Base-by-base conservation (phyloP, 1,140 invertebrate species). In the Tetranychus cinnabarinus region DNA sequence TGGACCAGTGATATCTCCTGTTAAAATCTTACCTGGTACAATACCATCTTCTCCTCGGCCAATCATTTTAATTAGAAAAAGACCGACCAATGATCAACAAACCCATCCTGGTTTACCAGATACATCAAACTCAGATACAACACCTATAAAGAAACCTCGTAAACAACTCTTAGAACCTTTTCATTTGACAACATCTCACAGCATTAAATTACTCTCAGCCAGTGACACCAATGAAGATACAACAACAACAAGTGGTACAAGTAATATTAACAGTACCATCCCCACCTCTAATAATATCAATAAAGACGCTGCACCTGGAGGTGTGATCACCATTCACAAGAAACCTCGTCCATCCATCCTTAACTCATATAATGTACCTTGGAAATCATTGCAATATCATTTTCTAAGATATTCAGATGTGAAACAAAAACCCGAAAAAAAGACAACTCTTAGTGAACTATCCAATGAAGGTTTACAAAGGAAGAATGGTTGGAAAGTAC, bases 401-500 rank as follows among this genome's bases (percentile, higher is more conserved):
- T 97, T 92, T 72, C 75, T 82, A 64, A 77, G 87, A 58, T 85
- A 90, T 62, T 79, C 80, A 15, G 91, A 96, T 72, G 86, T 96
- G 2, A 83, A 83, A 70, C 81, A 84, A 1, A 85, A 85, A 67
- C 85, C 89, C 64, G 87, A 91, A 70, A 77, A 83, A 63, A 76
- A 81, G 64, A 81, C 84, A 6, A 84, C 85, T 6, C 81, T 91
- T 2, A 83, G 83, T 68, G 89, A 95, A 74, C 75, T 95, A 65
- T 86, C 88, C 2, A 85, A 85, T 73, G 88, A 93, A 70, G 83
- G 91, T 35, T 72, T 86, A 62, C 82, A 88, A 66, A 89, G 86
- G 74, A 78, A 88, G n/a, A 85, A 87, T 70, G 90, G 89, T 12
- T 97, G 90, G 90, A 95, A 95, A 76, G 77, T 95, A 37, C 82